Evolutionary conservation across 2,888 invertebrate species (phyloP).

Genomic region (Erynnis tages): DNA sequence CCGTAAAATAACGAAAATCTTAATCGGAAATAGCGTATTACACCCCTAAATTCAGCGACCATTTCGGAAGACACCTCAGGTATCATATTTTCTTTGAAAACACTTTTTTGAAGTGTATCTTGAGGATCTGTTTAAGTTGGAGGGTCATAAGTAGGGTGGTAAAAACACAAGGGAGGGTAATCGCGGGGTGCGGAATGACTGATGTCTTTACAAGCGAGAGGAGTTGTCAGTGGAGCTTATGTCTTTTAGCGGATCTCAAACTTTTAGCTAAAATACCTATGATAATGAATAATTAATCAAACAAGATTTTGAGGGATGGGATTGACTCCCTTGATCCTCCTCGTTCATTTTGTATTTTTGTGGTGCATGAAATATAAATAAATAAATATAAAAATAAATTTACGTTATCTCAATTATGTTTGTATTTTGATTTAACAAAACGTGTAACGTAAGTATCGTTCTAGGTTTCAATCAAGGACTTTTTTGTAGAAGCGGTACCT

Average conservation of each 20-base stretch:
- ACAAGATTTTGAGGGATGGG: too few relatives aligned
- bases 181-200: constrained; percentile 68
- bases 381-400: too few relatives aligned
- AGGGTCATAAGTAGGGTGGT: constrained; percentile 47
- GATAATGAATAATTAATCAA: too few relatives aligned
- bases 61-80: not conserved
- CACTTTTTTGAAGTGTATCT: constrained; percentile 5
- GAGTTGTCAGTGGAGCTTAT: constrained; percentile 62
- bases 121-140: constrained; percentile 42
- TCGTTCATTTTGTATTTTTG: too few relatives aligned
- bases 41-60: constrained; percentile 40
- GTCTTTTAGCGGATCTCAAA: constrained; percentile 45
- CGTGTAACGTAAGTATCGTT: too few relatives aligned
- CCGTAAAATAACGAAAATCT: constrained; percentile 33
- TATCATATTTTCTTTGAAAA: constrained; percentile 26
- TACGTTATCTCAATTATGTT: too few relatives aligned
- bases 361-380: too few relatives aligned
- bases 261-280: constrained; percentile 25
- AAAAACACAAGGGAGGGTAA: constrained; percentile 58
- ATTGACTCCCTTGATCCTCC: too few relatives aligned
- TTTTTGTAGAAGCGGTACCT: too few relatives aligned
- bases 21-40: constrained; percentile 75
- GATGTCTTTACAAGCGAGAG: constrained; percentile 75
- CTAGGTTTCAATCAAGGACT: too few relatives aligned
- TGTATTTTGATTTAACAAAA: too few relatives aligned